Evolutionary conservation across 2,888 invertebrate species (phyloP).

Genomic region (Gasteruption jaculator): DNA sequence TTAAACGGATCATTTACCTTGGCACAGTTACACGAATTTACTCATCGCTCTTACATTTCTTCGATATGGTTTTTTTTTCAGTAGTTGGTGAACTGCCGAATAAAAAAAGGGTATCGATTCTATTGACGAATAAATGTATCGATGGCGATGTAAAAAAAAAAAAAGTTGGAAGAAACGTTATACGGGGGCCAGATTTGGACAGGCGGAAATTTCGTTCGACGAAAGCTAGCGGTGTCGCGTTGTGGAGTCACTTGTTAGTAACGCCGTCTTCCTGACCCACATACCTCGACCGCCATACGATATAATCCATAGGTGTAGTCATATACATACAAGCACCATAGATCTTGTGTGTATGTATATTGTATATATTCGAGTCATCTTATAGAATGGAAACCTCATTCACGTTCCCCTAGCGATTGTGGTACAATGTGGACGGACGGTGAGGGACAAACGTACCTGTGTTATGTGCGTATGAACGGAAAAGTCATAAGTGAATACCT

Average conservation of each 20-base stretch:
- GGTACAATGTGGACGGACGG: constrained; percentile 2
- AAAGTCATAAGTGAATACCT: too few species aligned
- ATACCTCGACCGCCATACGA: constrained; percentile 39
- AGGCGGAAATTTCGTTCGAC: constrained; percentile 29
- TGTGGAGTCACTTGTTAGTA: constrained; percentile 36
- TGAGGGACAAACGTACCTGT: constrained; percentile 8
- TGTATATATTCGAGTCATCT: too few species aligned
- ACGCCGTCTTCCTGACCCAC: constrained; percentile 47
- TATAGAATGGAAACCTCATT: constrained; percentile 20
- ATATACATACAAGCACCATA: too few species aligned
- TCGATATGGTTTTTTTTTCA: too few species aligned
- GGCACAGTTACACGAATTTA: too few species aligned
- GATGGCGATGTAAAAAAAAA: too few species aligned
- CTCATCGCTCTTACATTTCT: too few species aligned
- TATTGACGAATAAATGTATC: too few species aligned
- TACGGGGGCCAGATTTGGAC: constrained; percentile 27
- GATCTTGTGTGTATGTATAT: constrained; percentile 14
- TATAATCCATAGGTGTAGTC: constrained; percentile 21
- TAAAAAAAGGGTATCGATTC: too few species aligned
- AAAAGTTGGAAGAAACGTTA: too few species aligned
- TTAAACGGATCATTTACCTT: too few species aligned
- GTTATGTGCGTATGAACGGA: constrained; percentile 11
- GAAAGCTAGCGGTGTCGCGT: constrained; percentile 29
- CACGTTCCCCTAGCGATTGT: constrained; percentile 21
- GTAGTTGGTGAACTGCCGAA: too few species aligned